phyloP scores from a whole-genome alignment of 2,888 invertebrate genomes.

The Dioctria linearis region DNA sequence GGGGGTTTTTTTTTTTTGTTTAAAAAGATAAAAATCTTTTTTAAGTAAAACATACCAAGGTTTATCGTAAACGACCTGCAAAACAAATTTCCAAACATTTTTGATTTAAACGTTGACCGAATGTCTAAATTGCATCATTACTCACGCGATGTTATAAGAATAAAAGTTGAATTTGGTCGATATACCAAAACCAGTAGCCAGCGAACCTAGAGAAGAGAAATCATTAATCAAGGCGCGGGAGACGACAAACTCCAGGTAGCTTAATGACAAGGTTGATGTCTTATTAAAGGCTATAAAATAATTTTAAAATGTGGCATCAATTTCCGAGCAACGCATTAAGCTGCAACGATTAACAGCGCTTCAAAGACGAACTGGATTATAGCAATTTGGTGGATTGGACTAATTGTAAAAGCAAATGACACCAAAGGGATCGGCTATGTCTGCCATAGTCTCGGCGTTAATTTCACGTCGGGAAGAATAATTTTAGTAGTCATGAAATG shows the following conservation, averaged over 20 bases:
- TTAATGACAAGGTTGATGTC: conserved; percentile 55
- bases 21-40: too few relatives aligned
- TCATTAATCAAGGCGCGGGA: conserved; percentile 20
- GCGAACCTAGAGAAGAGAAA: conserved; percentile 21
- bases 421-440: neutral
- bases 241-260: conserved; percentile 50
- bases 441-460: conserved; percentile 16
- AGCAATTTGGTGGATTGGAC: neutral
- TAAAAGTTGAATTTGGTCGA: too few relatives aligned
- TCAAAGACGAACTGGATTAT: neutral
- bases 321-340: conserved; percentile 9
- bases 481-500: conserved; percentile 33
- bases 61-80: too few relatives aligned
- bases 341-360: neutral
- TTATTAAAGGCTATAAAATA: conserved; percentile 57
- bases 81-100: too few relatives aligned
- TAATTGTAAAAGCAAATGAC: conserved; percentile 1
- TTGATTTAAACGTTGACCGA: too few relatives aligned
- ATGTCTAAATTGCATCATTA: too few relatives aligned
- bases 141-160: too few relatives aligned
- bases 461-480: neutral
- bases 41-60: too few relatives aligned
- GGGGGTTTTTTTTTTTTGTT: too few relatives aligned
- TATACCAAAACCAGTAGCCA: conserved; percentile 52
- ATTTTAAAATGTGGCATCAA: conserved; percentile 38